A percentile compares a stretch with the other conserved stretches of the same genome.
Evolutionary conservation across 2,113 vertebrate species (phyloP).

Genomic region (Peromyscus polionotus): DNA sequence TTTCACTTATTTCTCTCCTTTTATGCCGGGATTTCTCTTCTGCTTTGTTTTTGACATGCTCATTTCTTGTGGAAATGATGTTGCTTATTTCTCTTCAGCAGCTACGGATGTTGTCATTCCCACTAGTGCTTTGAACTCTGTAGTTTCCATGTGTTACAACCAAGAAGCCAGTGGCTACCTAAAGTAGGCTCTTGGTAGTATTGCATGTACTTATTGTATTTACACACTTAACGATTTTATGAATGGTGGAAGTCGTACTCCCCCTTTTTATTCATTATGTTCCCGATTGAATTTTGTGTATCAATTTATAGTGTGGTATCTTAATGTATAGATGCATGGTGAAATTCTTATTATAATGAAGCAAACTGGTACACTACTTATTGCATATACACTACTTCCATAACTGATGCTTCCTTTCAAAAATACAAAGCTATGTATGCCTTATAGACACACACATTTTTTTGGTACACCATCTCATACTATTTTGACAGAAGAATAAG

Average conservation of each 20-base stretch:
- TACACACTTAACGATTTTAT: conserved; percentile 11
- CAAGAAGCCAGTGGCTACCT: neutral
- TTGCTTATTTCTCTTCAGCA: conserved; percentile 7
- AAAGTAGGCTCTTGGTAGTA: neutral
- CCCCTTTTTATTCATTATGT: neutral
- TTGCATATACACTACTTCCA: neutral
- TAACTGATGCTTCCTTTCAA: neutral
- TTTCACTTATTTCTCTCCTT: conserved; percentile 45
- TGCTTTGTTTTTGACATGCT: conserved; percentile 23
- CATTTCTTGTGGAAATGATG: conserved; percentile 50
- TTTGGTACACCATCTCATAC: neutral
- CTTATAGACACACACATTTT: neutral
- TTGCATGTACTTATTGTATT: neutral
- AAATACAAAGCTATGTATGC: conserved; percentile 32
- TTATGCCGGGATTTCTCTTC: conserved; percentile 5
- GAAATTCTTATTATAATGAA: neutral
- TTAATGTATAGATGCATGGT: neutral
- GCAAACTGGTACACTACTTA: neutral
- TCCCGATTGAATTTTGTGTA: neutral
- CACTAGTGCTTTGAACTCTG: neutral
- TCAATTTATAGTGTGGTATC: neutral
- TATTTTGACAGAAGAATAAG: neutral
- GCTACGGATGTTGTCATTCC: conserved; percentile 7
- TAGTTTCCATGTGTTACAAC: conserved; percentile 13
- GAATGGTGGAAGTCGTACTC: neutral